Evolutionary conservation across 2,113 vertebrate genomes (phyloP).

Genomic region (Scophthalmus maximus): DNA sequence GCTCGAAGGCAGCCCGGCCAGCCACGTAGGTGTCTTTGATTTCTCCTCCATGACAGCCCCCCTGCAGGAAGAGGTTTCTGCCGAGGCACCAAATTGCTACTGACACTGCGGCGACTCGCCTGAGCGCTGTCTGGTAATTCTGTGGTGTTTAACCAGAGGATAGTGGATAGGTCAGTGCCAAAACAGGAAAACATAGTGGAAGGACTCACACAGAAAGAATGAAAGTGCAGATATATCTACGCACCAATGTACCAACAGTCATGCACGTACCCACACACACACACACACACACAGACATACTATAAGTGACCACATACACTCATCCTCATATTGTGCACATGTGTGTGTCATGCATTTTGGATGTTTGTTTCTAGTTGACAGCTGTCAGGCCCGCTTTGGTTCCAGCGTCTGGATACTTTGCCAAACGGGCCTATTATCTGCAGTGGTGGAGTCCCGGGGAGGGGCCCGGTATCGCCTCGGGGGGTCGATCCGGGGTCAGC

Average conservation of each 20-base stretch:
- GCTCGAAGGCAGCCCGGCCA: constrained; percentile 40
- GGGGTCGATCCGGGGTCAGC: constrained; percentile 76
- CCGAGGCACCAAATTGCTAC: constrained; percentile 55
- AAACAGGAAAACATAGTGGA: constrained; percentile 6
- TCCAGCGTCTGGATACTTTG: constrained; percentile 70
- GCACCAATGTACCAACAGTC: neutral
- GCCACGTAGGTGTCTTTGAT: constrained; percentile 64
- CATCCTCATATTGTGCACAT: constrained; percentile 5
- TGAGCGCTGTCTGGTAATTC: constrained; percentile 57
- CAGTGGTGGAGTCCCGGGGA: constrained; percentile 30
- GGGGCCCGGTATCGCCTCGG: constrained; percentile 40
- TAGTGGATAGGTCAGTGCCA: constrained; percentile 42
- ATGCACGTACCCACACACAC: neutral
- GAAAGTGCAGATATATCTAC: neutral
- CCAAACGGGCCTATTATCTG: constrained; percentile 77
- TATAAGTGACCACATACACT: neutral
- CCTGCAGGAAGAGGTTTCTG: constrained; percentile 43
- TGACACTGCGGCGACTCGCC: constrained; percentile 57
- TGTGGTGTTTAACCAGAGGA: constrained; percentile 40
- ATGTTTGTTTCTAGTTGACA: constrained; percentile 75
- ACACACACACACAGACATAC: too few species aligned
- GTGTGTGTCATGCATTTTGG: constrained; percentile 42
- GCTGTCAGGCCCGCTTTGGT: constrained; percentile 80
- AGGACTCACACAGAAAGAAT: neutral
- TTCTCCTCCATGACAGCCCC: constrained; percentile 56